Evolutionary conservation across 1,140 invertebrate species (phyloP), one percentile per base, ranked within the genome.

Genomic region (Cyrtorhinus lividipennis): DNA sequence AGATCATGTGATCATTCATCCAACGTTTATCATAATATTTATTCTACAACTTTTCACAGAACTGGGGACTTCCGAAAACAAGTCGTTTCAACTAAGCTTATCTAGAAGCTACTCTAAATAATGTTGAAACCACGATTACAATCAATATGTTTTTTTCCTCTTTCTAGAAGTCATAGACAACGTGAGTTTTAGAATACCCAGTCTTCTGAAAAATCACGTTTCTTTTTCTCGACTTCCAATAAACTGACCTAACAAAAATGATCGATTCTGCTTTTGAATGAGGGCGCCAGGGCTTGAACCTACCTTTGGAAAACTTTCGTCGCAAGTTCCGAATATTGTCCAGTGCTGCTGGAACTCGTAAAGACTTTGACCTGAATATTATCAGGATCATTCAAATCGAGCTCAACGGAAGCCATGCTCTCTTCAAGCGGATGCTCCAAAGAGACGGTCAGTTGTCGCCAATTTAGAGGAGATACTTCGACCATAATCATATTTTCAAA

Each of bases 371-470:
- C 79, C 70, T 81, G 83, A 0, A 86, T 73, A 65, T 80, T 84
- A 0, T 85, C 85, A 12, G 88, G 82, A 69, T 95, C 91, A 13
- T 82, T 79, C 24, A 98, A 73, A 72, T 95, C 86, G 62, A 98
- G 77, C 71, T 96, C 92, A 15, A 89, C 87, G 0, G 92, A 95
- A 0, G 92, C 87, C 80, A 96, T 85, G 63, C 86, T 88, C 72
- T 95, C 91, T 70, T 95, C 88, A 24, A 87, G 77, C 0, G 93
- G 93, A 77, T 97, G 92, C 72, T 96, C 92, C 72, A 98, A 83
- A 26, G 88, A 87, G 2, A 97, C 82, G 15, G 87, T 88, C 60
- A 98, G 83, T 71, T 92, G 89, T 62, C 91, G 84, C 78, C 86
- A 87, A 0, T 90, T 92, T 1, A 94, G 74, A 3, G 92, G 88